Base-by-base conservation (phyloP, 2,888 invertebrate genomes). In the Uropetala carovei region DNA sequence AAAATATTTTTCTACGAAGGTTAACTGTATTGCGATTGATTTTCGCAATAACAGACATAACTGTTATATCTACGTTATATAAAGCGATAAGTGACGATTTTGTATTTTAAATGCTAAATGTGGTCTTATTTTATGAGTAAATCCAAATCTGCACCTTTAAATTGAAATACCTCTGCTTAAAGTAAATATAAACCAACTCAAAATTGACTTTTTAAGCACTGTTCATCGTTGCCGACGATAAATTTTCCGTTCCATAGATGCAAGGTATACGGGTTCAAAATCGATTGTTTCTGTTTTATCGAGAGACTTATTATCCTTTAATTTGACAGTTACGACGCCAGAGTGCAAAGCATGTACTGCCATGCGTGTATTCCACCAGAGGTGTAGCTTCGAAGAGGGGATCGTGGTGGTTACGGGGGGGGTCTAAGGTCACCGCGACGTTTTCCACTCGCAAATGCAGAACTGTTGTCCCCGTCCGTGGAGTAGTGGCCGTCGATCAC, bases 381-480 rank as follows among this genome's bases (percentile, higher is more conserved):
- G 43, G 89, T 56, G 30, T 60, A 60, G 9, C 43, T 22, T 43
- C 16, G 22, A 43, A 64, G 60, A 60, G 85, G 59, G 7, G 59
- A 16, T 43, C 7, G 58, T 14, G 86, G 59, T 60, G 14, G 22
- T 85, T 85, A 59, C 60, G 30, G 30, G 18, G 30, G 18, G 13
- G 89, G 89, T 89, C 89, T 60, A 11, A 89, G 89, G 89, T 89
- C 89, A 89, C 89, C 30, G 18, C 64, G 27, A 68, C 60, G 89
- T 60, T 60, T 60, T 82, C 60, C 86, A 64, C 59, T 89, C 64
- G 89, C 89, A 89, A 89, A 89, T 89, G 89, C 89, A 89, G 68
- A 89, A 89, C 89, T 89, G 58, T 60, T 89, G 89, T 89, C 89
- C 89, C 89, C 68, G 64, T 89, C 64, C 64, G 27, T 30, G 16